Percentiles rank a stretch among this genome's conserved stretches.
These are phyloP conservation scores for Spermophilus dauricus DNA, from an alignment of 2,113 vertebrate genomes.

Conservation along the genomic window DNA sequence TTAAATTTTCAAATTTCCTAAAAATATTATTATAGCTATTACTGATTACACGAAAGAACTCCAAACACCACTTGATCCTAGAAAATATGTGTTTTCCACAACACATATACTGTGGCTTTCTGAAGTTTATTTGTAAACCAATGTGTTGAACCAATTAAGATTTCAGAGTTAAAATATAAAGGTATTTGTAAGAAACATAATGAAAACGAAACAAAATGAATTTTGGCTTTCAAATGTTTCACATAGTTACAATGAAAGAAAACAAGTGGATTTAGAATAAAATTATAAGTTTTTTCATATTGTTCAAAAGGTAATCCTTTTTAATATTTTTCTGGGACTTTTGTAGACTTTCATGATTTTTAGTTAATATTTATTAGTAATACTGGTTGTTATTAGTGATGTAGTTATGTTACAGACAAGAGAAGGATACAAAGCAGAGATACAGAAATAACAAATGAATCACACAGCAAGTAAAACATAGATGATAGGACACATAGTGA, in stretches of 20 bases:
- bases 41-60: slow-evolving; percentile 47
- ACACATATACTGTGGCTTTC: not conserved
- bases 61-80: slow-evolving; percentile 77
- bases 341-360: not conserved
- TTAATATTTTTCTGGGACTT: not conserved
- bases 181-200: not conserved
- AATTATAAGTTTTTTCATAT: not conserved
- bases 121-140: slow-evolving; percentile 60
- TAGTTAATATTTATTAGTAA: not conserved
- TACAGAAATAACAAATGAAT: not conserved
- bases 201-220: not conserved
- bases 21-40: not conserved
- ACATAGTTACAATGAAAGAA: not conserved
- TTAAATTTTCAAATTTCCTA: not conserved
- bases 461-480: not conserved
- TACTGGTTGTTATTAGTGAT: not conserved
- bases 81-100: accelerated
- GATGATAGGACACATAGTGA: not conserved
- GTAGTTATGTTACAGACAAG: not conserved
- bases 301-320: not conserved
- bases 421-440: not conserved
- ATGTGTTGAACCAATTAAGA: not conserved
- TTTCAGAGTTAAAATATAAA: not conserved
- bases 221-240: not conserved
- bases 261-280: not conserved